A percentile compares a stretch with the other conserved stretches of the same genome.
Evolutionary conservation across 2,113 vertebrate genomes (phyloP).

Genomic region (Cheirogaleus medius): DNA sequence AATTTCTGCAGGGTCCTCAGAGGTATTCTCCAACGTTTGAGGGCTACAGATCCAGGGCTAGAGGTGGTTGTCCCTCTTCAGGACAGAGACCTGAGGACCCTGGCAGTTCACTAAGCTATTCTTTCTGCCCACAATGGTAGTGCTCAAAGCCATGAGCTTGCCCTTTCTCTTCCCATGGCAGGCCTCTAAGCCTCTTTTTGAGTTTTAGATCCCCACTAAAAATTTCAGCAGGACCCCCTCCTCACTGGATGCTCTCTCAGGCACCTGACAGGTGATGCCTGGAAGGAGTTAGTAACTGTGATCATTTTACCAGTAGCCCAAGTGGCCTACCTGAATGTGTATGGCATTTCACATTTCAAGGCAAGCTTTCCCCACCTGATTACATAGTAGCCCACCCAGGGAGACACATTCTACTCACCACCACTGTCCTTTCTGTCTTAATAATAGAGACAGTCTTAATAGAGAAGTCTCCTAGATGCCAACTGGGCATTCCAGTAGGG

Average conservation of each 20-base stretch:
- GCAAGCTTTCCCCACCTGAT: not conserved
- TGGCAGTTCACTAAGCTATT: not conserved
- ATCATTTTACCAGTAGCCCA: not conserved
- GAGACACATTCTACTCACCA: not conserved
- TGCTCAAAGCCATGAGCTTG: not conserved
- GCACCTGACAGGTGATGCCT: not conserved
- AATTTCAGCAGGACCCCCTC: not conserved
- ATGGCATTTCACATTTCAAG: not conserved
- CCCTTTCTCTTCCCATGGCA: not conserved
- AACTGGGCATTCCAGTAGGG: not conserved
- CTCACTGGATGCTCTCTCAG: not conserved
- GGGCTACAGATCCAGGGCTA: not conserved
- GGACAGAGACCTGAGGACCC: not conserved
- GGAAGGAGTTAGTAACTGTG: not conserved
- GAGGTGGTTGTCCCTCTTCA: not conserved
- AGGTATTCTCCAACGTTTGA: not conserved
- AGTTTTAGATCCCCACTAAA: not conserved
- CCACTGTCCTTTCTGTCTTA: not conserved
- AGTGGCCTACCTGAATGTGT: not conserved
- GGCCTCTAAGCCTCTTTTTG: not conserved
- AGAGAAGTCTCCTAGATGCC: not conserved
- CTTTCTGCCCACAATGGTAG: not conserved
- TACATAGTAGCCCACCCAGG: not conserved
- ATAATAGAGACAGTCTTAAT: not conserved
- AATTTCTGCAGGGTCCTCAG: not conserved